Base-by-base conservation (phyloP, 1,140 invertebrate genomes). In the Lepidurus apus region DNA sequence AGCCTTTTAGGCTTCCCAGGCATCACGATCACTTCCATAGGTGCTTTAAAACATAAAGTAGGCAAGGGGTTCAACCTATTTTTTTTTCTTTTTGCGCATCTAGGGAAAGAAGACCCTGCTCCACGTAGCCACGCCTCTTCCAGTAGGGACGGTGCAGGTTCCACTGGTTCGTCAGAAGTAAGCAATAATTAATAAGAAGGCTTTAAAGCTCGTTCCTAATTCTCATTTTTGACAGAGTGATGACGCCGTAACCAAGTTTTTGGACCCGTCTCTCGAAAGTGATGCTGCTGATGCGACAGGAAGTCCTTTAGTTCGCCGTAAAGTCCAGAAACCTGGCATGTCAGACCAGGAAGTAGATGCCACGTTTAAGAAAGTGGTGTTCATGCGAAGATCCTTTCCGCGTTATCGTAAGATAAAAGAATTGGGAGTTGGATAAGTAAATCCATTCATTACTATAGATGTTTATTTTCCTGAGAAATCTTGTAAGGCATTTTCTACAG, bases 261-360 rank as follows among this genome's bases (percentile, higher is more conserved):
- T 74, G 43, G 78, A 73, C 21, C 42, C 42, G n/a, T 47, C 34
- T 24, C 34, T 24, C 1, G 26, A 74, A 34, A 24, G 10, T 17
- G 73, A 74, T 74, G 11, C 43, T 43, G 21, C 44, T 13, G 74
- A 26, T 45, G 21, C 13, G 7, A 26, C 26, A 26, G 77, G 47
- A 44, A 77, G 75, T 53, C 79, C 75, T 9, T 34, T 79, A 17
- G 42, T 79, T 17, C 65, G 65, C 34, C 43, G 77, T 17, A 77
- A 79, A 42, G 44, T 42, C 42, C 44, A 74, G 26, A 73, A 85
- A 79, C 82, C 86, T 1, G 87, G 86, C 80, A 83, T 93, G 80
- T 90, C 87, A 44, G 95, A 98, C 84, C 91, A 93, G 79, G 93
- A 97, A 86, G 91, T 98, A 17, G 92, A 95, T 85, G 90, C 90